Conservation (phyloP, 2,113 vertebrate genomes). For the Dipodomys spectabilis region DNA sequence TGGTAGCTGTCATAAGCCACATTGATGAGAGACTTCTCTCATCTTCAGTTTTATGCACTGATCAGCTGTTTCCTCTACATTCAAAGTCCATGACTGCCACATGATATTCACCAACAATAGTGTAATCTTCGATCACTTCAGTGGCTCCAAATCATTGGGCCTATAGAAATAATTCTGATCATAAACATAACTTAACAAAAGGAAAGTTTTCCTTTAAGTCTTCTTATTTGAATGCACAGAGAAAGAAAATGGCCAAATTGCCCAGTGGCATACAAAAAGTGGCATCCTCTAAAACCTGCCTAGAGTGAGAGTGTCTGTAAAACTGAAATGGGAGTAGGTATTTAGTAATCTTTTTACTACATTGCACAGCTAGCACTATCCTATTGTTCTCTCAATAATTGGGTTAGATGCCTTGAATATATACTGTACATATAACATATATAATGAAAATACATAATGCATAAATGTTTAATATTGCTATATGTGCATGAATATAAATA, state of each 20-base stretch:
- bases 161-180: not conserved
- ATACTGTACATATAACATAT: not conserved
- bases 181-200: not conserved
- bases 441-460: not conserved
- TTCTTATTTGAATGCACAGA: not conserved
- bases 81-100: not conserved
- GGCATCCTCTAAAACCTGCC: not conserved
- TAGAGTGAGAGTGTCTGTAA: not conserved
- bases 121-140: not conserved
- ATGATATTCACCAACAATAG: not conserved
- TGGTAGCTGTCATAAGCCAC: not conserved
- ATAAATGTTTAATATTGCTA: not conserved
- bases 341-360: not conserved
- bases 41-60: not conserved
- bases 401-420: not conserved
- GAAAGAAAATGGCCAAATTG: not conserved
- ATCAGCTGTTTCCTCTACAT: not conserved
- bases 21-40: not conserved
- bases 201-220: not conserved
- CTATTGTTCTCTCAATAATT: not conserved
- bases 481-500: not conserved
- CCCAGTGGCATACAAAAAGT: not conserved
- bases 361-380: not conserved
- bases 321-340: not conserved
- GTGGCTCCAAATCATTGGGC: not conserved